These are phyloP conservation scores for Scolopax rusticola DNA, from an alignment of 2,797 vertebrate genomes.

Conservation along the genomic window DNA sequence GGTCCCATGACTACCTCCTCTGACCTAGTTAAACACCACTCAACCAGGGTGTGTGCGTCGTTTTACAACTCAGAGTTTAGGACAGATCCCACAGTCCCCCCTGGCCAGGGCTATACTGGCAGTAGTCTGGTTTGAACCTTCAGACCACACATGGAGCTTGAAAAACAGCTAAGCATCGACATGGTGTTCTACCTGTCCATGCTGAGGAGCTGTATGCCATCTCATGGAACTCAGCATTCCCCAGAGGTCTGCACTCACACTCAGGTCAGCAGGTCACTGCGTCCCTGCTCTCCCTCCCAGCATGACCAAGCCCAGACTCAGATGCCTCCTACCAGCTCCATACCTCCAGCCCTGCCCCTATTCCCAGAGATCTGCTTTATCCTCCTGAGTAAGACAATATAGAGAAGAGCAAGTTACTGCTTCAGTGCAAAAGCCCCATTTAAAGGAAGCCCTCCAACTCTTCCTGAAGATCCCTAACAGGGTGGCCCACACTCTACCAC, in stretches of 20 bases:
- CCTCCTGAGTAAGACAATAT: background rate
- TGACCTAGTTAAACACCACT: background rate
- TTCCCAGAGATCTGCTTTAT: background rate
- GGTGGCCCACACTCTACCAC: background rate
- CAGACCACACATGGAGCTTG: background rate
- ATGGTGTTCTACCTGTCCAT: background rate
- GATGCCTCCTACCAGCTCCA: background rate
- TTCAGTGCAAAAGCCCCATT: background rate
- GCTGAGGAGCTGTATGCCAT: background rate
- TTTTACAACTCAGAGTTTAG: background rate
- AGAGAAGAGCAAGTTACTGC: background rate
- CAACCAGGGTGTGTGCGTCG: background rate
- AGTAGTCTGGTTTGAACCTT: background rate
- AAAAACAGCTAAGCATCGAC: background rate
- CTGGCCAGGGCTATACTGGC: background rate
- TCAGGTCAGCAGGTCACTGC: background rate
- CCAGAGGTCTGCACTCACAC: background rate
- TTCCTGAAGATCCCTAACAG: background rate
- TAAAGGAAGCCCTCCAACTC: background rate
- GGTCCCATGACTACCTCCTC: background rate
- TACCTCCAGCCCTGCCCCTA: background rate
- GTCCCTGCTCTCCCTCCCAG: background rate
- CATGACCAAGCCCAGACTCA: background rate
- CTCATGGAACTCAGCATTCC: background rate
- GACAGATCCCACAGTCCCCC: background rate